Base-by-base conservation (phyloP, 2,888 invertebrate genomes). In the Sympetrum striolatum region DNA sequence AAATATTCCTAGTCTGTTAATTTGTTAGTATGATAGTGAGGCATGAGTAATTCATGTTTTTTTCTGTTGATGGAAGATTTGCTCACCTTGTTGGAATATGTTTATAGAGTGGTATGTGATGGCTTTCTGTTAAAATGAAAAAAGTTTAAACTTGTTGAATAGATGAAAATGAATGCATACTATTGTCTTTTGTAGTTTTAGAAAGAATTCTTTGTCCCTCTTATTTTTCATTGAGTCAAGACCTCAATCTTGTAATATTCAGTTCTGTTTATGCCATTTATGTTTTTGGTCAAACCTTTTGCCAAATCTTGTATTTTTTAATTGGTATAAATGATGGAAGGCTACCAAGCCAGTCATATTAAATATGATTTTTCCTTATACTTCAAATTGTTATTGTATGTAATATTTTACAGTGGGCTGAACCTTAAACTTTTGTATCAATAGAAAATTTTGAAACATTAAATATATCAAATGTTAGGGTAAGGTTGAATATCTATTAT, bases 81-180 rank as follows among this genome's bases (percentile, higher is more conserved):
- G 86, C 86, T 86, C 86, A 37, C 8, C 35, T 73, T 73, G 25
- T 31, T 73, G 73, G 73, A 31, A 73, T 73, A 31, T 25, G 25
- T 73, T 73, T 73, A n/a, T 73, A 73, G 58, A 86, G 86, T 60
- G 81, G 81, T 82, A 39, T 37, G 35, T 60, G 58, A n/a, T 60
- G 86, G 37, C 58, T 86, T 86, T 31, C 86, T 60, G 58, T 64
- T 86, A 53, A 60, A 86, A 60, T 86, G 86, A 64, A 86, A 82
- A 60, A 64, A 37, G 37, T 86, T 86, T 86, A 60, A 37, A 86
- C 60, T 35, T 86, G 86, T 60, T 86, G 15, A 86, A 86, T 60
- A 35, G 86, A 60, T 58, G n/a, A 86, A 60, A 60, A 60, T 86
- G 86, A 86, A 86, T 86, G 86, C 25, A 86, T 64, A 35, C 35